Conservation (phyloP, 2,797 vertebrate species). For the Enteromius viviparus region DNA sequence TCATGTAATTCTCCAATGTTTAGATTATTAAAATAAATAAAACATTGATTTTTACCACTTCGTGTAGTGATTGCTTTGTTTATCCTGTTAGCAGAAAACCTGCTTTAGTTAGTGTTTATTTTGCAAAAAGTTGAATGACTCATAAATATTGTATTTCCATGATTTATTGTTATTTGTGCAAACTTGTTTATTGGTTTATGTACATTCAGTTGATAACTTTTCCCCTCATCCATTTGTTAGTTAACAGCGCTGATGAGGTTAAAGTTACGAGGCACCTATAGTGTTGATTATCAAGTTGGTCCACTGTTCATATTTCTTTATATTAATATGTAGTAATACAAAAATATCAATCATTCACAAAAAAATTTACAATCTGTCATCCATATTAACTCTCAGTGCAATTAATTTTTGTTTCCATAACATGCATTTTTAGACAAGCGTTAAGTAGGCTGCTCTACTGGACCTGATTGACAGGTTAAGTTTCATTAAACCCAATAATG, state of each 20-base stretch:
- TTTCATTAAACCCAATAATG: not conserved
- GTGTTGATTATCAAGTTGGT: constrained; percentile 4
- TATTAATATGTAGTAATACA: not conserved
- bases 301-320: not conserved
- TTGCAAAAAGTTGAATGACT: not conserved
- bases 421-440: not conserved
- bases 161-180: constrained; percentile 7
- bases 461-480: not conserved
- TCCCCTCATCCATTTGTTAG: not conserved
- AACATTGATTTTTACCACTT: constrained; percentile 62
- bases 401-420: not conserved
- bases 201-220: not conserved
- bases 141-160: not conserved
- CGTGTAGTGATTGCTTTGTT: not conserved
- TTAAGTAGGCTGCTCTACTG: not conserved
- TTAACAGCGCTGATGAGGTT: not conserved
- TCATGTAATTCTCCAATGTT: constrained; percentile 71
- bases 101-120: not conserved
- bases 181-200: not conserved
- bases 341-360: not conserved
- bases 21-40: constrained; percentile 72
- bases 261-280: not conserved
- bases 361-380: not conserved
- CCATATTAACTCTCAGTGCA: not conserved
- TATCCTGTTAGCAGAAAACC: not conserved